phyloP scores from a whole-genome alignment of 35 echinoderm and acorn worm genomes.

The Ptychodera flava region DNA sequence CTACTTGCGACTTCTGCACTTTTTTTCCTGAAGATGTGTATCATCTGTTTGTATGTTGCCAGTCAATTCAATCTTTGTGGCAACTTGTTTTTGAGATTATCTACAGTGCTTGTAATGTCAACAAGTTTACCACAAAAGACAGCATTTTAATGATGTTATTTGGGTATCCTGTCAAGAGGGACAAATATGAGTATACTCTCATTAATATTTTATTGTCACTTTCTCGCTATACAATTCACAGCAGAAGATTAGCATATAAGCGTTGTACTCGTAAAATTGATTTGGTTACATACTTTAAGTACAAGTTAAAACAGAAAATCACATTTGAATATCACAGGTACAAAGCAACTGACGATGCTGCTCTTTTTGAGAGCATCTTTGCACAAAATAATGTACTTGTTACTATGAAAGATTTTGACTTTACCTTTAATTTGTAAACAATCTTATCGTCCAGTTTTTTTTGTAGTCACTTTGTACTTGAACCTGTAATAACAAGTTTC shows the following conservation, averaged over 20 bases:
- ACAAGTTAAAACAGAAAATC: background rate
- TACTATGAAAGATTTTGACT: background rate
- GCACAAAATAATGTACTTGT: background rate
- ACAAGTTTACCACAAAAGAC: background rate
- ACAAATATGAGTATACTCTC: background rate
- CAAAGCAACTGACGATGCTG: background rate
- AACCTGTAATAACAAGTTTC: too few relatives aligned
- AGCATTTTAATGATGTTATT: background rate
- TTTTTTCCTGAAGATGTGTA: slow-evolving; percentile 1
- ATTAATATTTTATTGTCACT: background rate
- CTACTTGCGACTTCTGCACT: background rate
- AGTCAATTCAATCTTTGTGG: background rate
- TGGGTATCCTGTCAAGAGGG: background rate
- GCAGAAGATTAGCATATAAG: background rate
- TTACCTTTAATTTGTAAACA: background rate
- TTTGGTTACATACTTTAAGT: background rate
- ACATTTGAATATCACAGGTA: background rate
- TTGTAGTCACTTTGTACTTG: too few relatives aligned
- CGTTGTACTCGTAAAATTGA: background rate
- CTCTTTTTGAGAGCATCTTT: background rate
- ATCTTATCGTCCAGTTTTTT: too few relatives aligned
- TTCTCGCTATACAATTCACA: background rate
- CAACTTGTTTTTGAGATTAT: background rate
- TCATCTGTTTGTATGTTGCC: background rate
- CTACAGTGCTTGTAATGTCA: background rate